Evolutionary conservation across 2,888 invertebrate genomes (phyloP), one percentile per base, ranked within the genome.

Genomic region (Thecophora atra): DNA sequence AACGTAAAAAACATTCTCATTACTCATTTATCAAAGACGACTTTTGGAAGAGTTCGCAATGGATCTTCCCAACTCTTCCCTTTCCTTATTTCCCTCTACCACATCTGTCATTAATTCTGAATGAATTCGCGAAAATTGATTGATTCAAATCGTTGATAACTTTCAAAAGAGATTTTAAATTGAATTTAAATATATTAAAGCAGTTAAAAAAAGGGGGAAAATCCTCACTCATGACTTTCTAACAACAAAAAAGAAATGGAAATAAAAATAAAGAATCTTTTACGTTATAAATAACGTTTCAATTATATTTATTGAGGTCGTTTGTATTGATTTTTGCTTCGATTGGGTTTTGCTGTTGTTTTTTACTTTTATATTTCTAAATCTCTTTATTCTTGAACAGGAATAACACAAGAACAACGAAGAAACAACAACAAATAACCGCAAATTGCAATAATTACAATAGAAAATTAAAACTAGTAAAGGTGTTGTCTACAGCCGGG

Each of bases 221-320:
- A 44, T 7, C 44, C n/a, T n/a, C n/a, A n/a, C n/a, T n/a, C n/a
- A n/a, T n/a, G n/a, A n/a, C n/a, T n/a, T n/a, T n/a, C n/a, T n/a
- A n/a, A 54, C 21, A 54, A 54, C 54, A 21, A 54, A n/a, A n/a
- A n/a, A n/a, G n/a, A n/a, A n/a, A n/a, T n/a, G n/a, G n/a, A n/a
- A n/a, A n/a, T n/a, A n/a, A n/a, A n/a, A n/a, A n/a, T n/a, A n/a
- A 42, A 54, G 37, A 65, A 54, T 19, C n/a, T 8, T n/a, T n/a
- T 54, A 52, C 54, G 67, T 52, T 67, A 67, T 37, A 67, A 67
- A 67, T 67, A 67, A 54, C 30, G 37, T 65, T 67, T 67, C 67
- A 67, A 67, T 67, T 67, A 67, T 54, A 37, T 67, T 54, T 67
- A 67, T 54, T 54, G 67, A 56, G 67, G 67, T 67, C 54, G 37